phyloP scores from a whole-genome alignment of 2,888 invertebrate genomes.

The Sicus ferrugineus region DNA sequence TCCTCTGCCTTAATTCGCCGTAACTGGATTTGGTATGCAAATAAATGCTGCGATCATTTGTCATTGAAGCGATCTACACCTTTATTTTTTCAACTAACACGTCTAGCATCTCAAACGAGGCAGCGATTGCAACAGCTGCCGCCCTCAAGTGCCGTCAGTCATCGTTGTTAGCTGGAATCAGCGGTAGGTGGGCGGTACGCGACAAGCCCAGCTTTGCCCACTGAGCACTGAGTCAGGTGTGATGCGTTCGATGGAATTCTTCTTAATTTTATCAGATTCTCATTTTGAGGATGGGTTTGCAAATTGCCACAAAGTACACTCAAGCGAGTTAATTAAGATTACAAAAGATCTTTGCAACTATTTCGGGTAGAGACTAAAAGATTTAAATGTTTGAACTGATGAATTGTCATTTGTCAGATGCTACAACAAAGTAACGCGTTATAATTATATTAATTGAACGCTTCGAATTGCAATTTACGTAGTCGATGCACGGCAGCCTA shows the following conservation, averaged over 20 bases:
- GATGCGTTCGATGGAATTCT: neutral
- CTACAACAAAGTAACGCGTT: no score
- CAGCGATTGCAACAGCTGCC: neutral
- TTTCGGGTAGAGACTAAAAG: no score
- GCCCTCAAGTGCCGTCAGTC: neutral
- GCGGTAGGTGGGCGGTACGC: neutral
- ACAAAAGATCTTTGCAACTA: no score
- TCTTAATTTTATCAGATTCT: neutral
- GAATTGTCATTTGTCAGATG: no score
- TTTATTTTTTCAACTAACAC: neutral
- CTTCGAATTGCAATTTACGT: no score
- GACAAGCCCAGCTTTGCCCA: conserved; percentile 3
- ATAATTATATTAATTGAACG: no score
- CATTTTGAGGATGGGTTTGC: no score
- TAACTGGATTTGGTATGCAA: neutral
- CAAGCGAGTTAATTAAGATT: no score
- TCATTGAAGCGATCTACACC: neutral
- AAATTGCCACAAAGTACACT: no score
- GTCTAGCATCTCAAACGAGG: neutral
- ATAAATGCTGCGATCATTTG: neutral
- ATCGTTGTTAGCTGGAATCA: neutral
- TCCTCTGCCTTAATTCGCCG: neutral
- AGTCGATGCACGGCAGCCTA: no score
- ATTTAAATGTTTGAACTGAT: no score
- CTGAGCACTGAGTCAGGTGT: neutral